Conservation (phyloP, 1,140 invertebrate species). For the Macrostomum lignano region DNA sequence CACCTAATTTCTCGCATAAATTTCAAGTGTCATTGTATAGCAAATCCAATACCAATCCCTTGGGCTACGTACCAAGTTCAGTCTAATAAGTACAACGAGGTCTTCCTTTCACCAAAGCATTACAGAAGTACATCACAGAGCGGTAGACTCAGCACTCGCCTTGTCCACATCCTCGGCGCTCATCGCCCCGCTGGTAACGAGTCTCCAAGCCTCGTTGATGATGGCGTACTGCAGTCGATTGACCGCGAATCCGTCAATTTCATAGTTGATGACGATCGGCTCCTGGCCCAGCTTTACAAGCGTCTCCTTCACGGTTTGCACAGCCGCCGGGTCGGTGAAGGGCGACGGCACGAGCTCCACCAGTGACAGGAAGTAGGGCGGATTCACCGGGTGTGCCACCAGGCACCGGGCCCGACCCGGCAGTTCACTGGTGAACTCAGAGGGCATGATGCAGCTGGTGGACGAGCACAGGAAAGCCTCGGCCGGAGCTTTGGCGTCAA, state of each 20-base stretch:
- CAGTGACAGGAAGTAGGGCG: constrained; percentile 70
- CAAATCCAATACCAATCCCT: no score
- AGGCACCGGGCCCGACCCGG: constrained; percentile 44
- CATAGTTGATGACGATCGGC: constrained; percentile 50
- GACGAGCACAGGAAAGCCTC: constrained; percentile 44
- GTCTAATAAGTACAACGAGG: no score
- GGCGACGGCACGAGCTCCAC: constrained; percentile 74
- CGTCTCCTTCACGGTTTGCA: no score
- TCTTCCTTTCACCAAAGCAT: no score
- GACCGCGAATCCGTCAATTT: constrained; percentile 64
- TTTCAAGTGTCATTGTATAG: no score
- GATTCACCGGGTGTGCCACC: constrained; percentile 73
- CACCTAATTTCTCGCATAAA: no score
- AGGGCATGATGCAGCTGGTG: constrained; percentile 59
- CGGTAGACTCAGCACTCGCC: constrained; percentile 73
- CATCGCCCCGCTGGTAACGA: constrained; percentile 44
- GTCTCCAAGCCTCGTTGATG: constrained; percentile 60
- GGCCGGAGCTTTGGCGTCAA: constrained; percentile 40
- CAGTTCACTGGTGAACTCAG: constrained; percentile 44
- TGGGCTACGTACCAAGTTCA: no score
- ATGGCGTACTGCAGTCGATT: constrained; percentile 86
- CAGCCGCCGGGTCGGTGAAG: no score
- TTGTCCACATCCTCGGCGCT: constrained; percentile 61
- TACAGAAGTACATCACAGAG: no score
- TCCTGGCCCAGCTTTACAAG: no score